phyloP scores from a whole-genome alignment of 2,797 vertebrate genomes.

The Todus mexicanus region DNA sequence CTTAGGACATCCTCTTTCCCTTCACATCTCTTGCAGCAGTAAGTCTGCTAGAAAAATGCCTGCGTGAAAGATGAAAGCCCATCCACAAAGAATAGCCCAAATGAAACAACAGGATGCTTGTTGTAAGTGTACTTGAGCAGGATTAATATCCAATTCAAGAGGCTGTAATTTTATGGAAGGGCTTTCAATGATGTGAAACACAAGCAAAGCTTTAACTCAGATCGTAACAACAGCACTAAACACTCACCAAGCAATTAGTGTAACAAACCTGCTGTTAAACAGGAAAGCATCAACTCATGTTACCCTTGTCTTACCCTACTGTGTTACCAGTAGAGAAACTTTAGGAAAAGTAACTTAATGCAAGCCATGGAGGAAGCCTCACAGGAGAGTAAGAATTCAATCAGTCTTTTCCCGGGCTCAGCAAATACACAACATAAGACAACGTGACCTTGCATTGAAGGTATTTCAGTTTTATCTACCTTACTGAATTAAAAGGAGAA shows the following conservation, averaged over 20 bases:
- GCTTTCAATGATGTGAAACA: slow-evolving; percentile 50
- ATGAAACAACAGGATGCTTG: not conserved
- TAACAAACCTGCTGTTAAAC: slow-evolving; percentile 22
- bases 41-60: not conserved
- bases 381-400: not conserved
- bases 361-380: not conserved
- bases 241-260: slow-evolving; percentile 41
- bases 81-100: not conserved
- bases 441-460: not conserved
- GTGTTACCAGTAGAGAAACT: not conserved
- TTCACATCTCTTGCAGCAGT: not conserved
- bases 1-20: not conserved
- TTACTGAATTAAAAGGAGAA: not conserved
- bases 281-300: not conserved
- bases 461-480: not conserved
- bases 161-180: slow-evolving; percentile 21
- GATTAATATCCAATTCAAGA: slow-evolving; percentile 23
- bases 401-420: not conserved
- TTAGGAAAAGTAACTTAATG: not conserved
- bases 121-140: slow-evolving; percentile 40
- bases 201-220: slow-evolving; percentile 51
- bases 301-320: not conserved
- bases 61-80: not conserved
- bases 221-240: slow-evolving; percentile 35
- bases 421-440: not conserved